Evolutionary conservation across 2,113 vertebrate genomes (phyloP).

Genomic region (Agelaius phoeniceus): DNA sequence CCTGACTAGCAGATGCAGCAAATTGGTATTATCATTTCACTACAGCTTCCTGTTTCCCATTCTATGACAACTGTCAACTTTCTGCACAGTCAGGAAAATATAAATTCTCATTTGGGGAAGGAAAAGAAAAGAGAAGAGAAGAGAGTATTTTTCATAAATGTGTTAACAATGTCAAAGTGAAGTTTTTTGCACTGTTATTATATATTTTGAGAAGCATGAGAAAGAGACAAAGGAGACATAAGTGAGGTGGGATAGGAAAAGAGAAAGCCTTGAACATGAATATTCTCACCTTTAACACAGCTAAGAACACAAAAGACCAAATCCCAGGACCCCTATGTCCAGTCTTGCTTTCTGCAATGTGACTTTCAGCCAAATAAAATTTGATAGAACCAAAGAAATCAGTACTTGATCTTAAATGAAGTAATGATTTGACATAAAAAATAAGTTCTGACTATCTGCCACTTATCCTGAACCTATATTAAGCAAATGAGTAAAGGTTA

Average conservation of each 20-base stretch:
- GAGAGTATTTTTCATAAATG: neutral
- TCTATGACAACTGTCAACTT: slow-evolving; percentile 16
- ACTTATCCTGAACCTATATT: neutral
- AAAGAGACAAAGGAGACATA: neutral
- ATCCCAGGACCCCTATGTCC: rapidly evolving
- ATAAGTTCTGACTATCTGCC: neutral
- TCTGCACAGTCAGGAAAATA: slow-evolving; percentile 4
- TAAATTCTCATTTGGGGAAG: neutral
- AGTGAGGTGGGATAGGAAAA: neutral
- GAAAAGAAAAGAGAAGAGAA: neutral
- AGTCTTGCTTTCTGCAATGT: neutral
- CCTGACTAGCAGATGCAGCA: slow-evolving; percentile 33
- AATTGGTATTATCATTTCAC: slow-evolving; percentile 1
- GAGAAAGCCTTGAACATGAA: neutral
- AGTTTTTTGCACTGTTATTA: neutral
- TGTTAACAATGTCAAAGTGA: neutral
- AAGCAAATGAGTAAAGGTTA: neutral
- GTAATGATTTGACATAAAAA: neutral
- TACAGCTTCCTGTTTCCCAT: slow-evolving; percentile 37
- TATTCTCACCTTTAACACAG: neutral
- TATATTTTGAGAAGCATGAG: neutral
- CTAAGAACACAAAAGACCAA: neutral
- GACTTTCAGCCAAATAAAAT: neutral
- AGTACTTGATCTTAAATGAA: neutral
- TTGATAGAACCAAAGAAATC: neutral